phyloP scores from a whole-genome alignment of 2,888 invertebrate species.

The Catocala sponsa region DNA sequence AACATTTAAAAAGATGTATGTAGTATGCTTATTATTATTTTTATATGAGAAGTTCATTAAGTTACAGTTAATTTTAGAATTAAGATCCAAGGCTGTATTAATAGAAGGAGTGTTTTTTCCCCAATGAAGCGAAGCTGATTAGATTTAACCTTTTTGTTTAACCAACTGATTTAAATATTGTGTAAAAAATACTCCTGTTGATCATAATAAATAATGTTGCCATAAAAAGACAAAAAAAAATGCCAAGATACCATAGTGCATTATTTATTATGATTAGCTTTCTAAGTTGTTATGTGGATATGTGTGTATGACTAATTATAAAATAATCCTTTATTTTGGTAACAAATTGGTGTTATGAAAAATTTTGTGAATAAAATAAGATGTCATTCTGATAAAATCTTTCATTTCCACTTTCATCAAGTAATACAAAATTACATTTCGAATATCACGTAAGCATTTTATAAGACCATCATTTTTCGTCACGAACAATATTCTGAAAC shows the following conservation, averaged over 20 bases:
- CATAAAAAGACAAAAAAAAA: slow-evolving; percentile 57
- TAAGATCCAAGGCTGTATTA: slow-evolving; percentile 88
- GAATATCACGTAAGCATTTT: slow-evolving; percentile 8
- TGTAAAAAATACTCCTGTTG: slow-evolving; percentile 79
- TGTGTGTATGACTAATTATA: slow-evolving; percentile 85
- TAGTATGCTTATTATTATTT: slow-evolving; percentile 81
- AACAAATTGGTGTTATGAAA: slow-evolving; percentile 86
- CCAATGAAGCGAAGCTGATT: slow-evolving; percentile 63
- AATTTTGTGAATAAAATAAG: slow-evolving; percentile 86
- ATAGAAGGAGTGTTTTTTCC: slow-evolving; percentile 79
- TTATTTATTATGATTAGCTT: slow-evolving; percentile 71
- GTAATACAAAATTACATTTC: slow-evolving; percentile 17
- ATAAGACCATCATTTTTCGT: slow-evolving; percentile 66
- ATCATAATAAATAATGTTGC: slow-evolving; percentile 66
- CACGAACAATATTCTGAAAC: slow-evolving; percentile 80
- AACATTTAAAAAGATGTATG: slow-evolving; percentile 65
- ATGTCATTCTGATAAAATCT: slow-evolving; percentile 75
- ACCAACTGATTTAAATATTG: slow-evolving; percentile 62
- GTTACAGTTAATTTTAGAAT: slow-evolving; percentile 81
- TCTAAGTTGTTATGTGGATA: slow-evolving; percentile 80
- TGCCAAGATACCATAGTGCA: slow-evolving; percentile 51
- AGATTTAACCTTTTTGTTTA: slow-evolving; percentile 58
- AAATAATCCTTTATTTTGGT: slow-evolving; percentile 86
- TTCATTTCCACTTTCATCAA: slow-evolving; percentile 43
- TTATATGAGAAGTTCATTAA: slow-evolving; percentile 85